A percentile compares a stretch with the other conserved stretches of the same genome.
Conservation (phyloP, 2,888 invertebrate species). For the Cremastobaeus sp. region DNA sequence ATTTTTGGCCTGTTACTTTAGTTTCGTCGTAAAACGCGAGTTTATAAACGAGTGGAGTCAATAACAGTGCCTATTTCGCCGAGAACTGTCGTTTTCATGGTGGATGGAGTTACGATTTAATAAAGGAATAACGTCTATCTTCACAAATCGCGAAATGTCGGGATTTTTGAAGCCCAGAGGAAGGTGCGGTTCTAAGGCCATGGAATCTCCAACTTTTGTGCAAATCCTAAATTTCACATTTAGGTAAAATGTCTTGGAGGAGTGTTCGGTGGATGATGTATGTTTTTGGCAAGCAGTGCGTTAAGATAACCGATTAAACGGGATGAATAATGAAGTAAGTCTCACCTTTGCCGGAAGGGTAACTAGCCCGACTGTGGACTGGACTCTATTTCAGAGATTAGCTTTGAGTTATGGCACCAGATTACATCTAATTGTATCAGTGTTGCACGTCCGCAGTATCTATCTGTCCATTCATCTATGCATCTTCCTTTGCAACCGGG, state of each 20-base stretch:
- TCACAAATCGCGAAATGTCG: constrained; percentile 42
- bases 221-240: too few species aligned
- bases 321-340: constrained; percentile 78
- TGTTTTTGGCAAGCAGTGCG: constrained; percentile 66
- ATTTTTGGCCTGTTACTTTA: constrained; percentile 71
- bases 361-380: constrained; percentile 66
- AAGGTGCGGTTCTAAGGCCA: too few species aligned
- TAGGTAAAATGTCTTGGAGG: too few species aligned
- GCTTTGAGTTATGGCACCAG: constrained; percentile 77
- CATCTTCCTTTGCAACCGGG: constrained; percentile 58
- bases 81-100: constrained; percentile 70
- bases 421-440: constrained; percentile 79
- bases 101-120: constrained; percentile 72
- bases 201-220: too few species aligned
- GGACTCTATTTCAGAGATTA: constrained; percentile 73
- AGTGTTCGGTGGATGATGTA: constrained; percentile 66
- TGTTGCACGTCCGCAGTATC: constrained; percentile 69
- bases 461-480: constrained; percentile 76
- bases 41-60: constrained; percentile 76
- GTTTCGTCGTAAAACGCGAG: constrained; percentile 74
- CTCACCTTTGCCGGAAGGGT: constrained; percentile 75
- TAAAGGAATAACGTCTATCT: constrained; percentile 69
- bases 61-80: constrained; percentile 67
- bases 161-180: too few species aligned
- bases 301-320: constrained; percentile 73